A percentile compares a stretch with the other conserved stretches of the same genome.
Evolutionary conservation across 2,113 vertebrate species (phyloP).

Genomic region (Notiomystis cincta): DNA sequence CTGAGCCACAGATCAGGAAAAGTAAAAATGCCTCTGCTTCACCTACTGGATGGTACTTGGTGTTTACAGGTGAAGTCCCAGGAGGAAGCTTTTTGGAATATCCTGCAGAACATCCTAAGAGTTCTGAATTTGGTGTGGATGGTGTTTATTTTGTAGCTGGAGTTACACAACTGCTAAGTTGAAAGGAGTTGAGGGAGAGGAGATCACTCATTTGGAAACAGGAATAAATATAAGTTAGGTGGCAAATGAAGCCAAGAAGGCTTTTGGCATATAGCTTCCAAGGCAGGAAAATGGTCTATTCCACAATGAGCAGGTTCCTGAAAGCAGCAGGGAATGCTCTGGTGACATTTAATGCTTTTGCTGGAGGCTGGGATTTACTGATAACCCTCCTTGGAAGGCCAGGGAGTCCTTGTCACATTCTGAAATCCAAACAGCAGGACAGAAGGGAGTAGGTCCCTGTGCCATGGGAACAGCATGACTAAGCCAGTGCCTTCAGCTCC

Average conservation of each 20-base stretch:
- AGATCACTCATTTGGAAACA: not conserved
- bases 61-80: not conserved
- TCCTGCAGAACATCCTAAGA: not conserved
- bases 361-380: not conserved
- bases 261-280: not conserved
- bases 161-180: not conserved
- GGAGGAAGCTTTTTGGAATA: not conserved
- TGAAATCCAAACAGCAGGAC: not conserved
- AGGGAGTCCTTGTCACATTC: not conserved
- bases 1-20: not conserved
- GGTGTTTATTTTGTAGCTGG: not conserved
- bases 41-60: not conserved
- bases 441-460: not conserved
- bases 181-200: not conserved
- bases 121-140: not conserved
- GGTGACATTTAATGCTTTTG: not conserved
- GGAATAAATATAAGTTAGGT: not conserved
- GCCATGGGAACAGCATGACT: not conserved
- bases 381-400: not conserved
- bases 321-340: not conserved
- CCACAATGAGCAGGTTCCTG: not conserved
- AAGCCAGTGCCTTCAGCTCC: not conserved
- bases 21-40: not conserved
- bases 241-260: not conserved
- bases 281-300: not conserved